Conservation (phyloP, 1,140 invertebrate genomes). For the Drosophila hydei region DNA sequence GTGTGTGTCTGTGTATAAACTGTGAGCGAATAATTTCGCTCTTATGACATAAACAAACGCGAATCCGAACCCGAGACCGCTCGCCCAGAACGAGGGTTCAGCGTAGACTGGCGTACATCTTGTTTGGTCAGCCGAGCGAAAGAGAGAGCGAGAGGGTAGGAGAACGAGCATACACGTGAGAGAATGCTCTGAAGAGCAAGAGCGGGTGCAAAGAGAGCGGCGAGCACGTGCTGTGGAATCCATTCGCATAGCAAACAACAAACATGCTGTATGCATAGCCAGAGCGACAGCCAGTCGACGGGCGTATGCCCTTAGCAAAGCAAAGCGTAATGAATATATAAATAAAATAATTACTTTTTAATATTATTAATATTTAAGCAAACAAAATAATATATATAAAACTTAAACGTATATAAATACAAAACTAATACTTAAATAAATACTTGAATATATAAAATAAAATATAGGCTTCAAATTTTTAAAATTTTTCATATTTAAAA, state of each 20-base stretch:
- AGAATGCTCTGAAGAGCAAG: neutral
- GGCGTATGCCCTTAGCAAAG: neutral
- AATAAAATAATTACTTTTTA: no score
- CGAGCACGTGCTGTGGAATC: conserved; percentile 36
- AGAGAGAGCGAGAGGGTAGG: conserved; percentile 15
- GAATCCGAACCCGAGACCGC: conserved; percentile 46
- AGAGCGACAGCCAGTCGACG: neutral
- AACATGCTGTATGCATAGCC: neutral
- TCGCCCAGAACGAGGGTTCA: conserved; percentile 52
- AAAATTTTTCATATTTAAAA: no score
- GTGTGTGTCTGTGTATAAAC: neutral
- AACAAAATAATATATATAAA: no score
- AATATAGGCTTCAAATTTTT: no score
- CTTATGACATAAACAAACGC: conserved; percentile 24
- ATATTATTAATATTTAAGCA: no score
- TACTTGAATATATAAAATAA: no score
- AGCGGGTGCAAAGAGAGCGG: neutral
- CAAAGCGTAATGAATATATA: no score
- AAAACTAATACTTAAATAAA: no score
- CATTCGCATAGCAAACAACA: conserved; percentile 15
- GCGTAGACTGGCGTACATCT: conserved; percentile 43
- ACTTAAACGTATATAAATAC: no score
- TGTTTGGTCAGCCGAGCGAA: conserved; percentile 26
- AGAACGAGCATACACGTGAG: neutral
- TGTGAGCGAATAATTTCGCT: conserved; percentile 10